phyloP scores from a whole-genome alignment of 2,797 vertebrate species.

The Sciaenops ocellatus region DNA sequence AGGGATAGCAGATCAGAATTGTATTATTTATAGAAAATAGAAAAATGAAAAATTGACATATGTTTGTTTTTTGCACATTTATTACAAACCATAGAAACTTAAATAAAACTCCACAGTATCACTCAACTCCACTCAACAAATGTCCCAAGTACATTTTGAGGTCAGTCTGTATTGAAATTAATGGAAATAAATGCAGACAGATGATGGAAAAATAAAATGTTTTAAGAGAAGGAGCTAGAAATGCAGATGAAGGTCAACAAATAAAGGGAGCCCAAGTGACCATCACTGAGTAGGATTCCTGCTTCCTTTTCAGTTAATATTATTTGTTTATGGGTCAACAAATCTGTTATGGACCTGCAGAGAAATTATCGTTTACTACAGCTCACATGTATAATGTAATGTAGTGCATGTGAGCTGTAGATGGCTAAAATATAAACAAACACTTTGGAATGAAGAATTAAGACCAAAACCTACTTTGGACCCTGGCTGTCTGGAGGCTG shows the following conservation, averaged over 20 bases:
- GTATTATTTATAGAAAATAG: slow-evolving; percentile 3
- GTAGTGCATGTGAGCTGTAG: not conserved
- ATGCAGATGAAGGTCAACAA: slow-evolving; percentile 3
- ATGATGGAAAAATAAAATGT: not conserved
- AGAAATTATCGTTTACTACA: not conserved
- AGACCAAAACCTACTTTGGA: slow-evolving; percentile 75
- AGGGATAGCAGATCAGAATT: slow-evolving; percentile 36
- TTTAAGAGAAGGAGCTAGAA: not conserved
- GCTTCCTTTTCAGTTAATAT: not conserved
- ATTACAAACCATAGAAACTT: not conserved
- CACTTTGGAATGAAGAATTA: not conserved
- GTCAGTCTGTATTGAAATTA: not conserved
- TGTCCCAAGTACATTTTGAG: not conserved
- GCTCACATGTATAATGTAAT: not conserved
- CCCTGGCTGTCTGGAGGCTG: slow-evolving; percentile 82
- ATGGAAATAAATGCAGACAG: not conserved
- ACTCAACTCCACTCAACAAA: no score
- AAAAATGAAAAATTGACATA: no score
- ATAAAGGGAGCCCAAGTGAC: not conserved
- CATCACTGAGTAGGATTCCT: not conserved
- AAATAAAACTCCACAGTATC: not conserved
- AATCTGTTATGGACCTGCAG: no score
- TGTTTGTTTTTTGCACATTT: not conserved
- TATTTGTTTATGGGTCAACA: not conserved
- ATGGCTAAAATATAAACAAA: not conserved